Evolutionary conservation across 2,797 vertebrate species (phyloP).

Genomic region (Chiloscyllium punctatum): DNA sequence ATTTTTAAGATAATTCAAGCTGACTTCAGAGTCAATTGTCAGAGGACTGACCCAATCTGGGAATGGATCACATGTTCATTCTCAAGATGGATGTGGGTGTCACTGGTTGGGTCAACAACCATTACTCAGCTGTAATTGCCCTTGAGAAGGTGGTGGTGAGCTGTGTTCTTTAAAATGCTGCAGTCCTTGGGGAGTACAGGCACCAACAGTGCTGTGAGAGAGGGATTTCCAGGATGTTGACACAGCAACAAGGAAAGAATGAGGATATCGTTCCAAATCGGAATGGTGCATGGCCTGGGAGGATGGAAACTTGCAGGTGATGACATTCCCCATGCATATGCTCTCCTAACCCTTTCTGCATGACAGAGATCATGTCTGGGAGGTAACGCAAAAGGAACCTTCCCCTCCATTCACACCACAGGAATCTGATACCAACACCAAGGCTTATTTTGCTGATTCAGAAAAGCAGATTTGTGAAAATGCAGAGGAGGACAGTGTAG

Average conservation of each 20-base stretch:
- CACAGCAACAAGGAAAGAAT: neutral
- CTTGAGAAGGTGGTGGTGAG: neutral
- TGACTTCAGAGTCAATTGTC: neutral
- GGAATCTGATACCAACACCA: neutral
- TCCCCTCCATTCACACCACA: neutral
- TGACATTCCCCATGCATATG: neutral
- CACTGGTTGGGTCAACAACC: neutral
- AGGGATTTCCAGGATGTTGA: neutral
- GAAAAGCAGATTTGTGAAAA: neutral
- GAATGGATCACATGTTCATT: neutral
- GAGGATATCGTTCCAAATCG: neutral
- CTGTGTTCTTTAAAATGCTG: neutral
- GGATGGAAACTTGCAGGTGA: neutral
- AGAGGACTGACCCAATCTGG: neutral
- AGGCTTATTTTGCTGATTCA: neutral
- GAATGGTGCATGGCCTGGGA: neutral
- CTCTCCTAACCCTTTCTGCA: neutral
- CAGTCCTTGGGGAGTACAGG: neutral
- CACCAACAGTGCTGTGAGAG: neutral
- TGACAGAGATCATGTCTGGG: neutral
- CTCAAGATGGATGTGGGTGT: neutral
- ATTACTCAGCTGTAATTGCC: neutral
- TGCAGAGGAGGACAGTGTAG: too few species aligned
- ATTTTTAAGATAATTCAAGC: neutral
- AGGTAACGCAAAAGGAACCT: neutral